Percentiles rank a stretch among this genome's conserved stretches.
Evolutionary conservation across 2,797 vertebrate genomes (phyloP).

Genomic region (Phoebastria nigripes): DNA sequence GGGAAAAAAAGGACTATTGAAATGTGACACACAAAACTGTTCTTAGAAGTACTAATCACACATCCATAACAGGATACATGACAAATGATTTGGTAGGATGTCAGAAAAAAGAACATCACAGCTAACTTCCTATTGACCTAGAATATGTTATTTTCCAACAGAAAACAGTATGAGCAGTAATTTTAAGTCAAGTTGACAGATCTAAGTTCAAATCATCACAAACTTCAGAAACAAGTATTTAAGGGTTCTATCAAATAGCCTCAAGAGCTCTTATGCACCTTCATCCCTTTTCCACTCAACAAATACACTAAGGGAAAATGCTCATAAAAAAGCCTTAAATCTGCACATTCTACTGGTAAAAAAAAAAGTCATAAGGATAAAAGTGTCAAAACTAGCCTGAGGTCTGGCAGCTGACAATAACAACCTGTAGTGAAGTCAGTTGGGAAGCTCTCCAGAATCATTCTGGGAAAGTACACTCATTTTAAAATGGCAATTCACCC

Average conservation of each 20-base stretch:
- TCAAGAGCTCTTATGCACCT: not conserved
- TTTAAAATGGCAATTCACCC: not conserved
- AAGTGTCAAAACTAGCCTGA: not conserved
- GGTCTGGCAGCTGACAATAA: not conserved
- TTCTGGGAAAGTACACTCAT: not conserved
- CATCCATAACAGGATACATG: not conserved
- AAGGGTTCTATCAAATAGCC: not conserved
- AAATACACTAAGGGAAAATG: not conserved
- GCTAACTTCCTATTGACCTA: not conserved
- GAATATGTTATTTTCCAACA: not conserved
- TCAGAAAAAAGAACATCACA: not conserved
- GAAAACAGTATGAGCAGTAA: not conserved
- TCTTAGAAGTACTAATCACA: not conserved
- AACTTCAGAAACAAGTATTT: not conserved
- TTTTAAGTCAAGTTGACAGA: conserved; percentile 16
- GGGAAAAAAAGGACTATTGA: not conserved
- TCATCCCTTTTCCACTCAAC: not conserved
- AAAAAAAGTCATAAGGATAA: not conserved
- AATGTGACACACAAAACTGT: not conserved
- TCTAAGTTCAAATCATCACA: not conserved
- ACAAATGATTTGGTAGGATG: not conserved
- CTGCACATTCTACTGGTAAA: not conserved
- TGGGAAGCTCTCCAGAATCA: not conserved
- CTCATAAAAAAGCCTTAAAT: not conserved
- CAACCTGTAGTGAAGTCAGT: not conserved